Percentiles rank a stretch among this genome's conserved stretches.
These are phyloP conservation scores for Mola mola DNA, from an alignment of 2,113 vertebrate species.

Conservation along the genomic window DNA sequence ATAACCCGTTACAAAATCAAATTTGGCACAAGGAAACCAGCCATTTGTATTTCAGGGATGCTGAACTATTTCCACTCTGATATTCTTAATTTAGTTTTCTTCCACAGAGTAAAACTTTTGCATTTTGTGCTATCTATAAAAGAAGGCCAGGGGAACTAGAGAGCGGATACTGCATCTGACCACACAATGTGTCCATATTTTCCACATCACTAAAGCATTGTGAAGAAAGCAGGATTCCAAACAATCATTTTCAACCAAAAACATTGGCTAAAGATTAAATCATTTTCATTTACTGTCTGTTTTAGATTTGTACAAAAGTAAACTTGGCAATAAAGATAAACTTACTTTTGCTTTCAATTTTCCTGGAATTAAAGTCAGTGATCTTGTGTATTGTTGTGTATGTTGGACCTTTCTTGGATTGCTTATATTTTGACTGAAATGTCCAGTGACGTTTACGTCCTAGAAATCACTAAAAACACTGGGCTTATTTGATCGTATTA, in stretches of 20 bases:
- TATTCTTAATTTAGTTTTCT: background rate
- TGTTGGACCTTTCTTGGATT: too few species aligned
- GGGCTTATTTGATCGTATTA: background rate
- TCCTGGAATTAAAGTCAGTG: too few species aligned
- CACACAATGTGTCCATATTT: background rate
- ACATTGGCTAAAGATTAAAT: too few species aligned
- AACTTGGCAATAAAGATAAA: too few species aligned
- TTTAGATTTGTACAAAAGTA: too few species aligned
- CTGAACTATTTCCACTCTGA: background rate
- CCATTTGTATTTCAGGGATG: background rate
- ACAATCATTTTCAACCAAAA: too few species aligned
- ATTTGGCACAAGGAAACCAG: background rate
- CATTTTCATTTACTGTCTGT: too few species aligned
- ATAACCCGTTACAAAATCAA: background rate
- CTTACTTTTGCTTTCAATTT: too few species aligned
- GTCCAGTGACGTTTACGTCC: background rate
- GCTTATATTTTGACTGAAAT: too few species aligned
- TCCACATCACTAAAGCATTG: background rate
- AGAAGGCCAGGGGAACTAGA: background rate
- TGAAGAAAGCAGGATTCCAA: background rate
- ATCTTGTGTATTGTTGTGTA: too few species aligned
- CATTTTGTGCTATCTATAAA: background rate
- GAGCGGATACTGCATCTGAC: background rate
- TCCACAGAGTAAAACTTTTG: background rate
- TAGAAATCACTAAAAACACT: background rate